Evolutionary conservation across 1,140 invertebrate genomes (phyloP).

Genomic region (Drosophila athabasca): DNA sequence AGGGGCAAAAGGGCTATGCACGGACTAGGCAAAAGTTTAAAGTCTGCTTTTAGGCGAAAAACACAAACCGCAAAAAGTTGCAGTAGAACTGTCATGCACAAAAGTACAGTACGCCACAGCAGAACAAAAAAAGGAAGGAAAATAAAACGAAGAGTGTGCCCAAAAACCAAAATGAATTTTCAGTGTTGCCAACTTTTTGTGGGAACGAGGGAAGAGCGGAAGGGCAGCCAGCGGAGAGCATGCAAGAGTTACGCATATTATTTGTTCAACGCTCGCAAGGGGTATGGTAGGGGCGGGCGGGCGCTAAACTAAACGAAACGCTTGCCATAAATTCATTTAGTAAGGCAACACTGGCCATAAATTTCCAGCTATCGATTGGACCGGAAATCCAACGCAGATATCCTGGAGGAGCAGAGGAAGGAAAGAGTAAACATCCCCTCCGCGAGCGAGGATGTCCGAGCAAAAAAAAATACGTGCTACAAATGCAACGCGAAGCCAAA

Average conservation of each 20-base stretch:
- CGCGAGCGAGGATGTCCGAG: no score
- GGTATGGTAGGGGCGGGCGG: not conserved
- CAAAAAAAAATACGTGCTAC: conserved; percentile 12
- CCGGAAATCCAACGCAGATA: conserved; percentile 36
- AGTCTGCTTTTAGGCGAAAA: conserved; percentile 71
- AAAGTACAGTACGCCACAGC: conserved; percentile 4
- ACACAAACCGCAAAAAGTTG: conserved; percentile 69
- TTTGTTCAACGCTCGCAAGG: conserved; percentile 47
- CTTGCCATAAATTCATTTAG: conserved; percentile 77
- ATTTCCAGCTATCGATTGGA: conserved; percentile 71
- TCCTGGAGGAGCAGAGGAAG: not conserved
- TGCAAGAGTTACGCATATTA: conserved; percentile 68
- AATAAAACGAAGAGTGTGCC: conserved; percentile 16
- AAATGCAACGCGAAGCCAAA: conserved; percentile 29
- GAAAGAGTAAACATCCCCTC: not conserved
- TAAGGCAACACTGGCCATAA: conserved; percentile 73
- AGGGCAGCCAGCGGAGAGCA: not conserved
- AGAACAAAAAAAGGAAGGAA: conserved; percentile 9
- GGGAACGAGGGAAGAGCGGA: conserved; percentile 13
- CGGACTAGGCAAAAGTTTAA: conserved; percentile 62
- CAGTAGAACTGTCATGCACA: conserved; percentile 10
- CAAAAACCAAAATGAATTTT: conserved; percentile 73
- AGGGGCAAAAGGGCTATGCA: conserved; percentile 17
- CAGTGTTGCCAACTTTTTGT: conserved; percentile 80
- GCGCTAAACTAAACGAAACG: conserved; percentile 73